Conservation (phyloP, 2,113 vertebrate species). For the Chroicocephalus ridibundus region DNA sequence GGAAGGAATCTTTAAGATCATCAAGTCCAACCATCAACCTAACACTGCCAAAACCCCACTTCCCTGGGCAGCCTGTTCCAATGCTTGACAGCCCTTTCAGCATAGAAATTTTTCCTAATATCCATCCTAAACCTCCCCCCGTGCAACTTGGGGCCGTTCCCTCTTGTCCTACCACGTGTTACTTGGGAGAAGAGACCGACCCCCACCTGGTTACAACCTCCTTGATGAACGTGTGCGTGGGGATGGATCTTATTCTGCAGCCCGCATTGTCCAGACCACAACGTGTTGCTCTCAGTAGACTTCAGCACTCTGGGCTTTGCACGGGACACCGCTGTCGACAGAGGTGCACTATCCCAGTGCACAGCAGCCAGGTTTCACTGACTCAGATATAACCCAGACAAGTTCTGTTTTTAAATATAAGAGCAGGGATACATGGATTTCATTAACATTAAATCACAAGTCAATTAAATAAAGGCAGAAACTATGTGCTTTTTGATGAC, state of each 20-base stretch:
- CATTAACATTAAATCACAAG: background rate
- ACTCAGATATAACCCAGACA: background rate
- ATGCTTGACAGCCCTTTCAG: background rate
- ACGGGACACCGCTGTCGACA: fast-evolving
- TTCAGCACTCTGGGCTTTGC: background rate
- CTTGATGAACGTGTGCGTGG: fast-evolving
- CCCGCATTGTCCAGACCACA: background rate
- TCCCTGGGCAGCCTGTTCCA: background rate
- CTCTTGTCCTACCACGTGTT: background rate
- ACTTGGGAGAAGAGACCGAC: background rate
- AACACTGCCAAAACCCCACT: background rate
- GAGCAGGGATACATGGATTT: background rate
- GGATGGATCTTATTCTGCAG: too few relatives aligned
- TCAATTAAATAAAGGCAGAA: constrained; percentile 1
- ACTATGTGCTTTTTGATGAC: background rate
- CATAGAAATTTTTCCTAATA: background rate
- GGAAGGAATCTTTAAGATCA: background rate
- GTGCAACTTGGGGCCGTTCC: background rate
- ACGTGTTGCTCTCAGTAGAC: fast-evolving
- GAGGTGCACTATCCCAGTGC: fast-evolving
- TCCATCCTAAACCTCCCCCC: background rate
- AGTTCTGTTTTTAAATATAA: background rate
- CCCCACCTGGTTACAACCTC: background rate
- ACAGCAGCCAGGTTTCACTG: fast-evolving
- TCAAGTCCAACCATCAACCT: background rate